These are phyloP conservation scores for Sparidentex hasta DNA, from an alignment of 2,797 vertebrate genomes.

Conservation along the genomic window DNA sequence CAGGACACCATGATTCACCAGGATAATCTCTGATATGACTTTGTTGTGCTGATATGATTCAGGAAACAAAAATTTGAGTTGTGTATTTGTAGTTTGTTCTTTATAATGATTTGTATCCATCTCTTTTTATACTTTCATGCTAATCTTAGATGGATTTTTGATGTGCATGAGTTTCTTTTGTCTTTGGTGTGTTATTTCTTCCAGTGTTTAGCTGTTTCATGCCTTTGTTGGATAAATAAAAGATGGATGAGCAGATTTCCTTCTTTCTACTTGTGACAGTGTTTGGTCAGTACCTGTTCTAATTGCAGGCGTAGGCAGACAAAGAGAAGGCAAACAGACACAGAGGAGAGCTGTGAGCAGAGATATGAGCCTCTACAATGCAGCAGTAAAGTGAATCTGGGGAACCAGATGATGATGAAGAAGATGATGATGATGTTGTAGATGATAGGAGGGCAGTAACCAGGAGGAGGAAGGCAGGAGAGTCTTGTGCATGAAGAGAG, in stretches of 20 bases:
- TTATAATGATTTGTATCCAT: neutral
- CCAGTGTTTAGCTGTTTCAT: neutral
- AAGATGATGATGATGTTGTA: constrained; percentile 38
- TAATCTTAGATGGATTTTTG: neutral
- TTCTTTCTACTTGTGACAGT: neutral
- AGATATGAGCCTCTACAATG: constrained; percentile 40
- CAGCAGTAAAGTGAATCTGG: constrained; percentile 31
- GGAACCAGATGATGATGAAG: constrained; percentile 17
- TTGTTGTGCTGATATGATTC: neutral
- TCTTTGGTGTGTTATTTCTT: neutral
- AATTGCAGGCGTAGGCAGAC: constrained; percentile 7
- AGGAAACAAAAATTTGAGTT: neutral
- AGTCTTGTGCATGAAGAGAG: neutral
- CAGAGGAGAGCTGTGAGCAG: constrained; percentile 20
- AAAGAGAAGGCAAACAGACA: constrained; percentile 27
- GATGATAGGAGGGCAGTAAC: constrained; percentile 35
- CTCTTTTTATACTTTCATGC: neutral
- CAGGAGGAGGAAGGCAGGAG: constrained; percentile 9
- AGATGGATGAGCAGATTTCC: neutral
- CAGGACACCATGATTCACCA: neutral
- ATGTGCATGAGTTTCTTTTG: neutral
- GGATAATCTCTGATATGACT: neutral
- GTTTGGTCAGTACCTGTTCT: constrained; percentile 13
- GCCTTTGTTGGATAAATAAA: constrained; percentile 11
- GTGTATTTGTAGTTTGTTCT: neutral